phyloP scores from a whole-genome alignment of 2,797 vertebrate genomes.

The Acrocephalus scirpaceus region DNA sequence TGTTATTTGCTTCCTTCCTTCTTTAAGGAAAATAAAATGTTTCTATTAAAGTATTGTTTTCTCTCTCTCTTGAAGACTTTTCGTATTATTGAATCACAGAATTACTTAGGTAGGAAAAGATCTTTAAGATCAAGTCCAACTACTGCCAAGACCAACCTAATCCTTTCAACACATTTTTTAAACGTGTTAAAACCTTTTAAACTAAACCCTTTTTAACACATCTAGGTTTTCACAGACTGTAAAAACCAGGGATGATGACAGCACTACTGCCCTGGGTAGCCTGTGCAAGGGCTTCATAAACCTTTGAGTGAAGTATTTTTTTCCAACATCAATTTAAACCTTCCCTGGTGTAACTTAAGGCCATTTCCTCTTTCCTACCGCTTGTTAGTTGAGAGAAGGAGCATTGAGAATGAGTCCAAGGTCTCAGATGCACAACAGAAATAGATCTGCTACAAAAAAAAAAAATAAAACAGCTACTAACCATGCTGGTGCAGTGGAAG shows the following conservation, averaged over 20 bases:
- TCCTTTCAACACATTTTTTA: background rate
- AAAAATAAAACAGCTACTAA: background rate
- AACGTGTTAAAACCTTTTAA: background rate
- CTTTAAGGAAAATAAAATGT: too few species aligned
- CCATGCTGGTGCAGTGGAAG: background rate
- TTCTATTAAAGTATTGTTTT: background rate
- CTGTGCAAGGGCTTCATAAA: background rate
- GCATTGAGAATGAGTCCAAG: background rate
- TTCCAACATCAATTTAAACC: background rate
- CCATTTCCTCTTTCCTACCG: background rate
- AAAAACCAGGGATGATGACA: background rate
- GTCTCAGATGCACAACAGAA: background rate
- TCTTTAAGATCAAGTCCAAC: background rate
- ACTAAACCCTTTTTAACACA: background rate
- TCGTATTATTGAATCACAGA: background rate
- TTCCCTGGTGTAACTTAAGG: background rate
- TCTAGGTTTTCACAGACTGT: background rate
- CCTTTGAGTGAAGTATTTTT: background rate
- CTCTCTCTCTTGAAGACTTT: background rate
- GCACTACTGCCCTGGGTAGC: background rate
- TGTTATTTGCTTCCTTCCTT: too few species aligned
- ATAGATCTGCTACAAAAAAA: background rate
- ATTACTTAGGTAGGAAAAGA: background rate
- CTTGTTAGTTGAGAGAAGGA: background rate
- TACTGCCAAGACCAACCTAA: background rate